Base-by-base conservation (phyloP, 2,888 invertebrate species). In the Caradrina clavipalpis region DNA sequence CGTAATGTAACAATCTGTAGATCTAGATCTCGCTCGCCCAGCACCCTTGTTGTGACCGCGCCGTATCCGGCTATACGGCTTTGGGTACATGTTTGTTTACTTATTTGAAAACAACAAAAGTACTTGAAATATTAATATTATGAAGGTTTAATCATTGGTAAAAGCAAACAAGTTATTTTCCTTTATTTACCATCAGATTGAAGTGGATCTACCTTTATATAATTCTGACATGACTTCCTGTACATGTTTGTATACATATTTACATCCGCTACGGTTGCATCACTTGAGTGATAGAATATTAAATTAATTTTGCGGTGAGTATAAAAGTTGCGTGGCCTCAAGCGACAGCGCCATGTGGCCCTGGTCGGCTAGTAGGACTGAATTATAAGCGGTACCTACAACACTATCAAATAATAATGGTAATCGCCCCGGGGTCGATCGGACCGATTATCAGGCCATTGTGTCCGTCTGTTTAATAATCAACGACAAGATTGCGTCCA, bases 221-320 rank as follows among this genome's bases (percentile, higher is more conserved):
- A 7, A n/a, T 60, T 56, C 17, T 55, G 17, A 57, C 42, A 45
- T 62, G 62, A 31, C 47, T 53, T 69, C 31, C 26, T 81, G 42
- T 54, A 22, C 22, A 59, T 45, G 45, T 45, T 17, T 45, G 17
- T 45, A 45, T 60, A 70, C 53, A 71, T 78, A 77, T 76, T 63
- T 63, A 74, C 53, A 65, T 71, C 69, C 39, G 55, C 69, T 58
- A 78, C 80, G 78, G 83, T 81, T 84, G 81, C 85, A 83, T 84
- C 78, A 86, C 83, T 85, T 84, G 82, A 86, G 86, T 88, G 88
- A 90, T 92, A 89, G 87, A 89, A 86, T 89, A 90, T 91, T 91
- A 94, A 94, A 91, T 94, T 92, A 93, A 92, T 92, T 93, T 93
- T 92, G 92, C 91, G 92, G 92, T 92, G 82, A 89, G 87, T 86